Evolutionary conservation across 2,888 invertebrate genomes (phyloP).

Genomic region (Cremastinae sp.): DNA sequence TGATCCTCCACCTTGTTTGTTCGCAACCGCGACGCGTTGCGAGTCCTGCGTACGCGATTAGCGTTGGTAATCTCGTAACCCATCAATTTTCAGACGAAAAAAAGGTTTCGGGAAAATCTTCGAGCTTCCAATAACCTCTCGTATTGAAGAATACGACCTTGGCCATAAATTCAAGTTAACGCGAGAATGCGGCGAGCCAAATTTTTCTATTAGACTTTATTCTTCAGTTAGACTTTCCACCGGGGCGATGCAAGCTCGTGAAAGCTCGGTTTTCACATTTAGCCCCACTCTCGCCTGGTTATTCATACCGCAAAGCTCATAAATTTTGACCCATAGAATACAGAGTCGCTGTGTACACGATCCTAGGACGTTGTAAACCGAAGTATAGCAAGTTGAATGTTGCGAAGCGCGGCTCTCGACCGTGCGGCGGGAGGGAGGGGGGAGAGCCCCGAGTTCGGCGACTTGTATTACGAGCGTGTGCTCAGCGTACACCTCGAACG

Average conservation of each 20-base stretch:
- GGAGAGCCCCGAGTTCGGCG: constrained; percentile 33
- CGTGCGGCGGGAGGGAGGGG: no score
- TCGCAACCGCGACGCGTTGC: constrained; percentile 37
- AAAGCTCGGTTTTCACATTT: constrained; percentile 40
- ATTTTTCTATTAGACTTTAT: constrained; percentile 34
- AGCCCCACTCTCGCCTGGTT: constrained; percentile 33
- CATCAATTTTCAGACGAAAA: background rate
- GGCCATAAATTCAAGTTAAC: constrained; percentile 13
- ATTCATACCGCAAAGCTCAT: constrained; percentile 56
- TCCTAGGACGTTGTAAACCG: constrained; percentile 7
- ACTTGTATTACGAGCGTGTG: constrained; percentile 12
- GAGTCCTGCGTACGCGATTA: background rate
- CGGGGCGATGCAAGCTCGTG: constrained; percentile 4
- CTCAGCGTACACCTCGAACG: constrained; percentile 66
- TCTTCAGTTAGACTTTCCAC: background rate
- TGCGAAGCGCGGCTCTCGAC: constrained; percentile 34
- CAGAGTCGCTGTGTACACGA: constrained; percentile 4
- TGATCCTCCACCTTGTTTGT: constrained; percentile 41
- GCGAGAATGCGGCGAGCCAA: constrained; percentile 18
- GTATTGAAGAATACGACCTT: no score
- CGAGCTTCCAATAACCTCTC: no score
- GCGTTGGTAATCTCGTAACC: background rate
- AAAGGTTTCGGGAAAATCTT: no score
- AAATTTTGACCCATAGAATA: constrained; percentile 54
- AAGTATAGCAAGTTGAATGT: constrained; percentile 27